Evolutionary conservation across 1,140 invertebrate genomes (phyloP).

Genomic region (Neotoxoptera formosana): DNA sequence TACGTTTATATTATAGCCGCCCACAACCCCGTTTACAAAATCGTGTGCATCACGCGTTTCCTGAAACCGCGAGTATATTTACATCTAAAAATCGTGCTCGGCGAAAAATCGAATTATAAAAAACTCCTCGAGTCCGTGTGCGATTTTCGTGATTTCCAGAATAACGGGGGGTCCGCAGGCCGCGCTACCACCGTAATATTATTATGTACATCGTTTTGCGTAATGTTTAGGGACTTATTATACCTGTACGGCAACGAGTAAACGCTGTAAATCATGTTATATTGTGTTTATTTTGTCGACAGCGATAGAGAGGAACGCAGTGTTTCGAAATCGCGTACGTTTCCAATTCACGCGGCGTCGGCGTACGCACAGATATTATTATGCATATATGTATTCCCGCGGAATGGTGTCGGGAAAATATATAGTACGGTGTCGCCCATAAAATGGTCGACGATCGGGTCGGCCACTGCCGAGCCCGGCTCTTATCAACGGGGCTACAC

Average conservation of each 20-base stretch:
- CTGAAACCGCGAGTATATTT: not conserved
- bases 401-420: not conserved
- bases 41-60: conserved; percentile 26
- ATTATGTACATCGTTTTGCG: not conserved
- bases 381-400: not conserved
- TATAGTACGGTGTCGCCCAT: not conserved
- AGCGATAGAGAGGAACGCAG: not conserved
- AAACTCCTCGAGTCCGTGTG: not conserved
- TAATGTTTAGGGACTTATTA: not conserved
- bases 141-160: not conserved
- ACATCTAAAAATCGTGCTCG: not conserved
- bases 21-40: not conserved
- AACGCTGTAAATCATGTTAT: conserved; percentile 2
- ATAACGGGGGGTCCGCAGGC: not conserved
- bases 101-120: not conserved
- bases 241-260: not conserved
- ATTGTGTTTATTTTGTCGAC: not conserved
- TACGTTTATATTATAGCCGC: not conserved
- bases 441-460: not conserved
- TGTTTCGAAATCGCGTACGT: conserved; percentile 33
- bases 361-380: no score
- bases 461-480: not conserved
- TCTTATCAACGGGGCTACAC: not conserved
- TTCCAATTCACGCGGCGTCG: not conserved
- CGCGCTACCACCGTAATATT: not conserved